A percentile compares a stretch with the other conserved stretches of the same genome.
Conservation (phyloP, 2,797 vertebrate genomes). For the Decapterus maruadsi region DNA sequence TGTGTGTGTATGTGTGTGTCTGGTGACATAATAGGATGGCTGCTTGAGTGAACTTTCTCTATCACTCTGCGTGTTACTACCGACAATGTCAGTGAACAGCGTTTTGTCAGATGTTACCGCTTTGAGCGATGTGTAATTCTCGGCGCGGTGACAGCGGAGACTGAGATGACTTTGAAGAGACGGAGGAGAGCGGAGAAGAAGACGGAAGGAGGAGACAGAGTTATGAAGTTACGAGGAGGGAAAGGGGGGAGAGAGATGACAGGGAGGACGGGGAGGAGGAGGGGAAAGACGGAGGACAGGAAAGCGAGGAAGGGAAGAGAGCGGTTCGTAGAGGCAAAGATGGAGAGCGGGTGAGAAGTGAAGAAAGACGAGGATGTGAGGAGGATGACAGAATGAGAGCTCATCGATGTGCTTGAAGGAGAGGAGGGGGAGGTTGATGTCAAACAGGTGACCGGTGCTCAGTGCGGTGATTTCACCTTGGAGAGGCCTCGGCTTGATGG, state of each 20-base stretch:
- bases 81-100: slow-evolving; percentile 68
- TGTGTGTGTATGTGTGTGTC: slow-evolving; percentile 29
- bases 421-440: background rate
- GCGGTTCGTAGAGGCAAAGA: slow-evolving; percentile 17
- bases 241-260: slow-evolving; percentile 21
- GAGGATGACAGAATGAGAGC: slow-evolving; percentile 6
- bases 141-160: slow-evolving; percentile 63
- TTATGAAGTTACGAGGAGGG: slow-evolving; percentile 52
- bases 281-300: slow-evolving; percentile 9
- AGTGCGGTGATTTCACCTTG: slow-evolving; percentile 4
- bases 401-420: slow-evolving; percentile 8
- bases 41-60: slow-evolving; percentile 73
- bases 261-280: background rate
- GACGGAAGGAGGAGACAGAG: slow-evolving; percentile 53
- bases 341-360: background rate
- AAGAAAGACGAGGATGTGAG: background rate
- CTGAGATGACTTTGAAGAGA: slow-evolving; percentile 74
- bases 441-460: slow-evolving; percentile 8
- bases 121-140: slow-evolving; percentile 75
- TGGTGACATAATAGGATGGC: slow-evolving; percentile 64
- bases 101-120: slow-evolving; percentile 76
- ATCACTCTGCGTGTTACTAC: slow-evolving; percentile 59
- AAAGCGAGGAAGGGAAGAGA: slow-evolving; percentile 4
- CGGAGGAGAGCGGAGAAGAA: slow-evolving; percentile 42
- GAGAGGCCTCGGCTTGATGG: slow-evolving; percentile 14